A percentile compares a stretch with the other conserved stretches of the same genome.
phyloP scores from a whole-genome alignment of 1,140 invertebrate species.

The Lepidurus apus region DNA sequence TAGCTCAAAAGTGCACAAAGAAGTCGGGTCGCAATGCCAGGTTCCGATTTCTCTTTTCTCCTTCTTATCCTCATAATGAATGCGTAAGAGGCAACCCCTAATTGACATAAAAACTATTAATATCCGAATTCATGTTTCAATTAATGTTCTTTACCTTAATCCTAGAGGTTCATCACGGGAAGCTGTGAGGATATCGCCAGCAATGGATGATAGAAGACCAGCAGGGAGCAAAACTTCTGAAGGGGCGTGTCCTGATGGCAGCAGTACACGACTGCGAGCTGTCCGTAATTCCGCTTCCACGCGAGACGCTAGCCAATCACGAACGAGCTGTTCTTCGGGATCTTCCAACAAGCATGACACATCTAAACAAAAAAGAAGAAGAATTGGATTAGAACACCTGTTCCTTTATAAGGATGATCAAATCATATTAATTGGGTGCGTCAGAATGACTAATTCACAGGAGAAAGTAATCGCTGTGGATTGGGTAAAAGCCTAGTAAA shows the following conservation, averaged over 20 bases:
- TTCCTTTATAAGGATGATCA: not conserved
- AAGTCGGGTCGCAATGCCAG: slow-evolving; percentile 25
- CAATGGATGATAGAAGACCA: slow-evolving; percentile 23
- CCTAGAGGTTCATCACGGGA: slow-evolving; percentile 26
- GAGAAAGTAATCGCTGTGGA: not conserved
- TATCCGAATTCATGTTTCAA: not conserved
- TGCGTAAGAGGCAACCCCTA: slow-evolving; percentile 27
- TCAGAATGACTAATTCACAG: not conserved
- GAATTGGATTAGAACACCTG: not conserved
- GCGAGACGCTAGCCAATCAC: not conserved
- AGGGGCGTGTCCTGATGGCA: slow-evolving; percentile 5
- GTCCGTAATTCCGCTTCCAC: slow-evolving; percentile 28
- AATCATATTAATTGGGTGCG: too few relatives aligned
- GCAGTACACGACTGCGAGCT: slow-evolving; percentile 11
- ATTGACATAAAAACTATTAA: not conserved
- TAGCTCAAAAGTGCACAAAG: slow-evolving; percentile 26
- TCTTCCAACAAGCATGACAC: slow-evolving; percentile 25
- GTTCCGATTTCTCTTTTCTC: slow-evolving; percentile 8
- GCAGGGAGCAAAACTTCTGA: slow-evolving; percentile 28
- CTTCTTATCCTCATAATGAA: slow-evolving; percentile 28
- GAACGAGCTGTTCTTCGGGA: slow-evolving; percentile 26
- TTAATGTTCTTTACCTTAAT: slow-evolving; percentile 12
- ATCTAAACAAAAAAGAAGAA: not conserved
- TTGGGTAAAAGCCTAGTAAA: not conserved
- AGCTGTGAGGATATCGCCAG: slow-evolving; percentile 26